Evolutionary conservation across 2,113 vertebrate genomes (phyloP).

Genomic region (Progne subis): DNA sequence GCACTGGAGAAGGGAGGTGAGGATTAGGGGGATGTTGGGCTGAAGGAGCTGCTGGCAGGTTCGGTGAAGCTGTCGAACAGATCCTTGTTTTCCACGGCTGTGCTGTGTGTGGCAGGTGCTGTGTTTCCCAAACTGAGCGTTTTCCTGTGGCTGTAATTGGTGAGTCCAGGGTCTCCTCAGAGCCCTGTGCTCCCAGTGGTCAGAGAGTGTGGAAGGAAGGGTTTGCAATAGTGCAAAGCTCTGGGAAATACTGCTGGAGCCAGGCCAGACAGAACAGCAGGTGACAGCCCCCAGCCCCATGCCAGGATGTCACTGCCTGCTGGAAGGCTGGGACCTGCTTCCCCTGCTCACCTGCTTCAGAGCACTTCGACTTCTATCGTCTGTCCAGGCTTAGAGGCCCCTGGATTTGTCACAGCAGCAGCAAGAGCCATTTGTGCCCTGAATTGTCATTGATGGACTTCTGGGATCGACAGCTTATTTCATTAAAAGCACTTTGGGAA

Average conservation of each 20-base stretch:
- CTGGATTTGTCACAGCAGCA: neutral
- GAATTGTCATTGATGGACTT: neutral
- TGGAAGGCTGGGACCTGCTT: neutral
- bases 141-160: accelerated
- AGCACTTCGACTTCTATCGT: neutral
- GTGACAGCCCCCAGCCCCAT: neutral
- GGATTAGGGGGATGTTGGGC: neutral
- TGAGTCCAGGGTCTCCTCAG: neutral
- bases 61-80: neutral
- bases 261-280: neutral
- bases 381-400: neutral
- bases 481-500: slow-evolving; percentile 26
- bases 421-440: neutral
- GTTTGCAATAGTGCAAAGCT: neutral
- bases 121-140: accelerated
- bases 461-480: neutral
- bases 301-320: neutral
- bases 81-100: neutral
- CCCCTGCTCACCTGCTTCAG: neutral
- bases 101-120: neutral
- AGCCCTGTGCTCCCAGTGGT: neutral
- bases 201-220: neutral
- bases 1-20: neutral
- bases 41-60: neutral
- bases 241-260: neutral